phyloP scores from a whole-genome alignment of 2,888 invertebrate species.

The Caenorhabditis macrosperma region DNA sequence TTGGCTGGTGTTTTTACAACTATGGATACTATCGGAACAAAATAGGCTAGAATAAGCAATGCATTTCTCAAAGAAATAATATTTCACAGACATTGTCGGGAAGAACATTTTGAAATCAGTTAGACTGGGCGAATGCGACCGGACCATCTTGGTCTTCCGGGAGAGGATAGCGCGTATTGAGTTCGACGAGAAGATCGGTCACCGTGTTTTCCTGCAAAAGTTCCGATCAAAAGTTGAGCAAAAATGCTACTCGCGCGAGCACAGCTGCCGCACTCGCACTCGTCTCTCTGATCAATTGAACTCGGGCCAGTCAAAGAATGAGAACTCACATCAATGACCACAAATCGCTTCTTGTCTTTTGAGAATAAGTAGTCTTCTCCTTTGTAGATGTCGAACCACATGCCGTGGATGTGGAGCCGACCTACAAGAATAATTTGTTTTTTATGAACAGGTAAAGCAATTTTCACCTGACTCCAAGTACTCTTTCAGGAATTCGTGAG shows the following conservation, averaged over 20 bases:
- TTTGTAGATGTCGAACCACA: conserved; percentile 97
- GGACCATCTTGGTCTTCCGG: conserved; percentile 45
- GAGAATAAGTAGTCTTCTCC: conserved; percentile 96
- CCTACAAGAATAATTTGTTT: conserved; percentile 35
- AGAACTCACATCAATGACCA: conserved; percentile 90
- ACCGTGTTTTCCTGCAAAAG: conserved; percentile 66
- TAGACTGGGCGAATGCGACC: conserved; percentile 34
- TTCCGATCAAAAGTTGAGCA: neutral
- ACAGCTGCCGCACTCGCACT: neutral
- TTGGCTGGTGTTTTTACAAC: neutral
- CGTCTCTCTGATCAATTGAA: conserved; percentile 73
- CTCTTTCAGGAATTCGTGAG: conserved; percentile 69
- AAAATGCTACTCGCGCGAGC: too few species aligned
- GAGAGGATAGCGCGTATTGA: conserved; percentile 57
- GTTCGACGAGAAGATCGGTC: conserved; percentile 53
- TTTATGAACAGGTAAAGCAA: too few species aligned
- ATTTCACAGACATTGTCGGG: neutral
- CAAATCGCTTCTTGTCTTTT: conserved; percentile 88
- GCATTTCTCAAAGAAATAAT: neutral
- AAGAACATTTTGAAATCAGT: neutral
- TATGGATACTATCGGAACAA: neutral
- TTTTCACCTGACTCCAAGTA: conserved; percentile 60
- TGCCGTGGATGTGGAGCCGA: conserved; percentile 83
- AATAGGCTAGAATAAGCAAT: neutral
- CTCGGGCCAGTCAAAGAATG: too few species aligned